These are phyloP conservation scores for Echeneis naucrates DNA, from an alignment of 2,797 vertebrate species.

Conservation along the genomic window DNA sequence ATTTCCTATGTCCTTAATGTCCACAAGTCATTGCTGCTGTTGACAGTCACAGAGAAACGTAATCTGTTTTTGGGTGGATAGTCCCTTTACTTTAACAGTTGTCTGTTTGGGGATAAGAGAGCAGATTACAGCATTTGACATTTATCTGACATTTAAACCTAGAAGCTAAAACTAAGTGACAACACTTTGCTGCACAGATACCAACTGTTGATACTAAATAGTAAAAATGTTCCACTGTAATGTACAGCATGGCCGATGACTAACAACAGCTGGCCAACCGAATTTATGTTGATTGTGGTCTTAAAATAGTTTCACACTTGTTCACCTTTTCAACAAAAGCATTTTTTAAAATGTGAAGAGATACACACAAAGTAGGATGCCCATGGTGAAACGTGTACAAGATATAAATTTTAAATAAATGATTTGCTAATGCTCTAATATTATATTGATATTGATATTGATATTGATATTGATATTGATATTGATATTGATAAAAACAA, in stretches of 20 bases:
- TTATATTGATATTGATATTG: no score
- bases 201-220: constrained; percentile 29
- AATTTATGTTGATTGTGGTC: background rate
- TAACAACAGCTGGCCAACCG: constrained; percentile 3
- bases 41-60: background rate
- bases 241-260: constrained; percentile 1
- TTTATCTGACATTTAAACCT: constrained; percentile 72
- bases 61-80: constrained; percentile 50
- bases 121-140: constrained; percentile 60
- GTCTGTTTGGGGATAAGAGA: constrained; percentile 43
- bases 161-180: constrained; percentile 35
- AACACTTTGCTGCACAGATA: constrained; percentile 31
- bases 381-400: background rate
- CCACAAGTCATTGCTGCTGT: constrained; percentile 5
- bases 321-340: constrained; percentile 11
- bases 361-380: background rate
- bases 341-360: background rate
- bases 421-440: background rate
- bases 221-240: constrained; percentile 24
- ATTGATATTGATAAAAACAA: no score
- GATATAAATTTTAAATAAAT: background rate
- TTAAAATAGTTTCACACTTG: background rate
- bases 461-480: no score
- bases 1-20: constrained; percentile 34
- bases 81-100: constrained; percentile 33